phyloP scores from a whole-genome alignment of 2,888 invertebrate genomes.

The Tolmerus cingulatus region DNA sequence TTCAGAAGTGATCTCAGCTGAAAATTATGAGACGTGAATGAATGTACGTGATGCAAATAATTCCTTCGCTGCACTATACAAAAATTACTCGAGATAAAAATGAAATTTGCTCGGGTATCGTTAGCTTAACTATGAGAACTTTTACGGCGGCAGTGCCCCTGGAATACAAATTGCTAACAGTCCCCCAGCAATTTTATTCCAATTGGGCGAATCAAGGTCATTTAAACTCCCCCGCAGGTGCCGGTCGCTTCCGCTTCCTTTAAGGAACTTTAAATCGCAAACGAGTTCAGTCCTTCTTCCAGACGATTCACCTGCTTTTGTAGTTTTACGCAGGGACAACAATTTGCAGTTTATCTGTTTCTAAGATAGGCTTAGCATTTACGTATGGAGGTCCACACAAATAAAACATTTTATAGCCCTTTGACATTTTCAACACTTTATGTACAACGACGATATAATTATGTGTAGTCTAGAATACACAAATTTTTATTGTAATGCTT shows the following conservation, averaged over 20 bases:
- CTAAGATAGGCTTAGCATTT: background rate
- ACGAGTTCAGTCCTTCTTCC: background rate
- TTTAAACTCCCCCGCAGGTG: background rate
- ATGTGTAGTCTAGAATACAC: background rate
- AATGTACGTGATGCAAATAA: conserved; percentile 52
- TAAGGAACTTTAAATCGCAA: background rate
- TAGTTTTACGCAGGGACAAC: background rate
- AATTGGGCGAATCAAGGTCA: conserved; percentile 28
- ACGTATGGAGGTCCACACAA: background rate
- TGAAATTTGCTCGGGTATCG: conserved; percentile 38
- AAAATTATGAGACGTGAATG: conserved; percentile 52
- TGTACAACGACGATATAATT: background rate
- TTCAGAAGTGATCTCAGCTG: conserved; percentile 38
- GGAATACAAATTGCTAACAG: conserved; percentile 29
- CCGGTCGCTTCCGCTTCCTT: background rate
- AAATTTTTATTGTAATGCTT: background rate
- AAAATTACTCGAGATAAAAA: conserved; percentile 37
- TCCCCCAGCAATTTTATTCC: conserved; percentile 12
- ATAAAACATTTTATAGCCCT: background rate
- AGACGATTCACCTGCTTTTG: background rate
- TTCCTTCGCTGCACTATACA: conserved; percentile 27
- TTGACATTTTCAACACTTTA: background rate
- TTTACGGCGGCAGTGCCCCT: background rate
- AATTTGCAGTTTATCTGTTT: background rate
- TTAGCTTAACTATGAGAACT: conserved; percentile 40